Percentiles rank a stretch among this genome's conserved stretches.
Conservation (phyloP, 1,140 invertebrate genomes). For the Limonius californicus region DNA sequence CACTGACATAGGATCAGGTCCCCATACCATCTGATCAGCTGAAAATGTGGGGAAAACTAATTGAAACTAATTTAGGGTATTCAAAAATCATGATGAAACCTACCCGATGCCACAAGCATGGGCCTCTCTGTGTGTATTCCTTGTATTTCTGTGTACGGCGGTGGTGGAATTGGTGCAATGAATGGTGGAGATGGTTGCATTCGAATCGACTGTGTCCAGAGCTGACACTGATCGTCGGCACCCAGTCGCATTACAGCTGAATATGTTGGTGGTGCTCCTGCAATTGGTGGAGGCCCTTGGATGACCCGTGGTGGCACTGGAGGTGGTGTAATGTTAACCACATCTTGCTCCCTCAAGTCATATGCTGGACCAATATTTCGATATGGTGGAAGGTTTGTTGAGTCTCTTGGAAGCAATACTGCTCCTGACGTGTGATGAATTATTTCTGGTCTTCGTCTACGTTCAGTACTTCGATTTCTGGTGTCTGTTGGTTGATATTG, state of each 20-base stretch:
- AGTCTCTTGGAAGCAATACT: too few species aligned
- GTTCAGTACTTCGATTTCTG: too few species aligned
- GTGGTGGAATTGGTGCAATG: slow-evolving; percentile 18
- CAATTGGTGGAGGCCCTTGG: slow-evolving; percentile 7
- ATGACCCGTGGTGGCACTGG: slow-evolving; percentile 2
- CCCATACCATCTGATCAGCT: slow-evolving; percentile 28
- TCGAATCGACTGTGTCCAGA: not conserved
- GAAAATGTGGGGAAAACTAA: not conserved
- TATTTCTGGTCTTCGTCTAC: too few species aligned
- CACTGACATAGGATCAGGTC: slow-evolving; percentile 40
- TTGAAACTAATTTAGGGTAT: not conserved
- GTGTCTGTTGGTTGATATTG: too few species aligned
- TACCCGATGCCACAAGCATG: slow-evolving; percentile 14
- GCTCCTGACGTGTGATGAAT: too few species aligned
- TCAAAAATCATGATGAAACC: not conserved
- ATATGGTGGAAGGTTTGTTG: too few species aligned
- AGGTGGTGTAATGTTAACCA: not conserved
- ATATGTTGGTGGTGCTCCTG: slow-evolving; percentile 20
- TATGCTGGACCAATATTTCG: too few species aligned
- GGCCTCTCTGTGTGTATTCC: not conserved
- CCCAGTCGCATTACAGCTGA: slow-evolving; percentile 20
- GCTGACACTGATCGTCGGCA: not conserved
- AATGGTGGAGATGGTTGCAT: slow-evolving; percentile 20
- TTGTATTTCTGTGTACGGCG: slow-evolving; percentile 9
- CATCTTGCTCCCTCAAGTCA: not conserved